phyloP scores from a whole-genome alignment of 2,888 invertebrate genomes.

The Dryomyza anilis region DNA sequence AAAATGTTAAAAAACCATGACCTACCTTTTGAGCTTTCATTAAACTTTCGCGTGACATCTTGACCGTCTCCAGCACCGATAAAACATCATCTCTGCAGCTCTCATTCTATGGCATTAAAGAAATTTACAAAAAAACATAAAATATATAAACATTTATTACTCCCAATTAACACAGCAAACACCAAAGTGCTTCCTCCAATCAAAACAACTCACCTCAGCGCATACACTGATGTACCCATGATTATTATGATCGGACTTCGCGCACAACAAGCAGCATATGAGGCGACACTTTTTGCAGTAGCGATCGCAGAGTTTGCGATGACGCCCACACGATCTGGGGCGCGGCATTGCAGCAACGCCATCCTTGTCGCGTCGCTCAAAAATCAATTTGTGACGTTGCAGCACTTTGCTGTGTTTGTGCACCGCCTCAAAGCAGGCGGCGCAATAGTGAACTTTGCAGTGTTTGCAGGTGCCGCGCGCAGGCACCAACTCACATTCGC shows the following conservation, averaged over 20 bases:
- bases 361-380: conserved; percentile 28
- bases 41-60: conserved; percentile 40
- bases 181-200: neutral
- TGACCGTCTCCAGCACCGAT: conserved; percentile 41
- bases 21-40: conserved; percentile 48
- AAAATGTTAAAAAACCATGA: no score
- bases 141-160: neutral
- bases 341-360: conserved; percentile 34
- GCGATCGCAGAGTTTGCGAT: conserved; percentile 36
- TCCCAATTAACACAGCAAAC: neutral
- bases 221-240: conserved; percentile 38
- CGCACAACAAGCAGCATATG: conserved; percentile 42
- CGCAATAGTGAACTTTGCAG: conserved; percentile 52
- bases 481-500: conserved; percentile 44
- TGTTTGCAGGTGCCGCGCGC: conserved; percentile 49
- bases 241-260: conserved; percentile 34
- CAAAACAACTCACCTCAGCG: conserved; percentile 40
- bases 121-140: conserved; percentile 5
- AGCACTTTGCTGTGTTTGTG: conserved; percentile 52
- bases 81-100: conserved; percentile 36
- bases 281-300: conserved; percentile 44
- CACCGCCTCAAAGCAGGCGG: conserved; percentile 48
- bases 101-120: conserved; percentile 45
- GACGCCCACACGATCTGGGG: conserved; percentile 38
- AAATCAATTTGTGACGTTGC: conserved; percentile 44